Evolutionary conservation across 2,888 invertebrate species (phyloP), one percentile per base, ranked within the genome.

Genomic region (Ennomos quercinarius): DNA sequence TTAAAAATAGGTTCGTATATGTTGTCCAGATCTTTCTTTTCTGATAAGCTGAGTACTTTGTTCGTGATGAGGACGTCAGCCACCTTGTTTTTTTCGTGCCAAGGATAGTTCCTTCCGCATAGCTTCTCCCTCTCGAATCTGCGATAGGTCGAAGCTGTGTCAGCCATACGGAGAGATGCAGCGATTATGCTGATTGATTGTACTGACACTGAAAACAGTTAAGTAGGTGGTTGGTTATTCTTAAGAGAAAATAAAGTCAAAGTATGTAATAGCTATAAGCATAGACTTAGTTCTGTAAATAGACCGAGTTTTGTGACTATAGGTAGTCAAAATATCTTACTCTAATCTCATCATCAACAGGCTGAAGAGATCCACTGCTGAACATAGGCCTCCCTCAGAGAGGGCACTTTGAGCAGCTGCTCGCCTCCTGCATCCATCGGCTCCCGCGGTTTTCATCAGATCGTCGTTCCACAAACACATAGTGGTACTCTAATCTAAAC

Each of bases 91-190:
- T 80, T 74, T 39, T 72, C 72, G 17, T 93, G 93, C 97, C 97
- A 97, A 1, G 96, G 96, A 81, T 96, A 95, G 74, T 93, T 93
- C 46, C 95, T 93, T 0, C 96, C 96, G 51, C 94, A 94, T 37
- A 95, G 76, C 73, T 96, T 95, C 84, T 97, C 96, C 67, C 96
- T 95, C 84, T 96, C 96, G 76, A 96, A 96, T 76, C 96, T 93
- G 83, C 96, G 95, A 75, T 95, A 97, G 27, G 94, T 89, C 34
- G 95, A 94, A 11, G 96, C 95, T 40, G 95, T 95, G 55, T 94
- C 93, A 0, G 96, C 95, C 89, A 96, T 91, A 74, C 95, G 93
- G 34, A 95, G 89, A 38, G 95, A 89, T 2, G 96, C 95, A 66
- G 95, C 93, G 1, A 95, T 76, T 58, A 96, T 93, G 72, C 95